These are phyloP conservation scores for Maccullochella peelii DNA, from an alignment of 2,113 vertebrate species.

Conservation along the genomic window DNA sequence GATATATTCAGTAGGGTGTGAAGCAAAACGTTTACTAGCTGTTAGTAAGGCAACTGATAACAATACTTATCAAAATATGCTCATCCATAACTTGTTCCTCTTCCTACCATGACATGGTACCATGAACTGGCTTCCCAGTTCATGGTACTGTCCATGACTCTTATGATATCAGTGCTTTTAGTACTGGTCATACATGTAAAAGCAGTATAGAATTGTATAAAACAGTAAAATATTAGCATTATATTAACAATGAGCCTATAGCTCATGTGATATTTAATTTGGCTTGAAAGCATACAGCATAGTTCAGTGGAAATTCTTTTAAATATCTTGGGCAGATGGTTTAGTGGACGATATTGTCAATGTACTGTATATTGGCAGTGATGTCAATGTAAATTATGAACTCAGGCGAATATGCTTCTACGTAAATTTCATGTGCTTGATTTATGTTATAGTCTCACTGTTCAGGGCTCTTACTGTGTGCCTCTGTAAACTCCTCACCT, in stretches of 20 bases:
- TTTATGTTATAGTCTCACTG: neutral
- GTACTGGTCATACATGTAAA: conserved; percentile 10
- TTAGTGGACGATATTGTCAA: neutral
- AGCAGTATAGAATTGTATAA: neutral
- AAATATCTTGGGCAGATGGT: neutral
- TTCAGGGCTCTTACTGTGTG: neutral
- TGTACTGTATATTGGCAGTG: neutral
- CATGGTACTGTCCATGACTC: neutral
- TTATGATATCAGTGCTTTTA: neutral
- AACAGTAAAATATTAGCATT: neutral
- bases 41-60: neutral
- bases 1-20: neutral
- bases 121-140: neutral
- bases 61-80: conserved; percentile 7
- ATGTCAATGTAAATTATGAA: neutral
- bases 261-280: neutral
- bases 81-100: neutral
- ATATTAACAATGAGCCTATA: neutral
- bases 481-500: neutral
- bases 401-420: neutral
- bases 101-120: too few relatives aligned
- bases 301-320: neutral
- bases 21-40: neutral
- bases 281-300: too few relatives aligned
- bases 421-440: neutral